phyloP scores from a whole-genome alignment of 1,140 invertebrate species.

The Eurosta solidaginis region DNA sequence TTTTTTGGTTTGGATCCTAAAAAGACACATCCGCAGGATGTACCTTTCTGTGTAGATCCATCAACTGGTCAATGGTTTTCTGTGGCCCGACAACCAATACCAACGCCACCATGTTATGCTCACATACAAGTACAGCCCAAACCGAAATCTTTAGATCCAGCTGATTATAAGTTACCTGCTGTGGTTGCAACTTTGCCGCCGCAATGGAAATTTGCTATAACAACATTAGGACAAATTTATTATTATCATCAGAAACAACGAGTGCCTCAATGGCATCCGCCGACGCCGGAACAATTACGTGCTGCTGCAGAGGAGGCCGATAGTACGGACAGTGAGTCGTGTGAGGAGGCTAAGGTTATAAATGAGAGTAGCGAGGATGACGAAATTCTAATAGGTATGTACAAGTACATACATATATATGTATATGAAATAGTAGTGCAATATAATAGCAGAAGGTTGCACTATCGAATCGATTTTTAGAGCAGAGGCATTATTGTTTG shows the following conservation, averaged over 20 bases:
- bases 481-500: too few relatives aligned
- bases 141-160: conserved; percentile 43
- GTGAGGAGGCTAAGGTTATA: neutral
- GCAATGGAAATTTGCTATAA: conserved; percentile 83
- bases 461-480: too few relatives aligned
- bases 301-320: neutral
- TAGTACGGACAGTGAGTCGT: conserved; percentile 37
- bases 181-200: conserved; percentile 72
- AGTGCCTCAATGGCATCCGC: conserved; percentile 87
- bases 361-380: conserved; percentile 33
- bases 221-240: conserved; percentile 80
- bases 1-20: conserved; percentile 67
- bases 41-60: conserved; percentile 67
- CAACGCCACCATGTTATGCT: conserved; percentile 55
- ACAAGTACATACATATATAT: too few relatives aligned
- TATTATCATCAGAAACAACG: conserved; percentile 88
- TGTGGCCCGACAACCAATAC: conserved; percentile 49
- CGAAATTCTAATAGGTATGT: conserved; percentile 28
- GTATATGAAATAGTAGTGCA: neutral
- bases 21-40: conserved; percentile 64
- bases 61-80: conserved; percentile 67
- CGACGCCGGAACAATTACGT: conserved; percentile 57
- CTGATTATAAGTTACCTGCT: conserved; percentile 60
- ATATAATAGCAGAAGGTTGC: too few relatives aligned
- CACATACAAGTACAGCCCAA: conserved; percentile 46